Evolutionary conservation across 92 coral and sea anemone species (phyloP), one percentile per base, ranked within the genome.

Genomic region (Scolanthus callimorphus): DNA sequence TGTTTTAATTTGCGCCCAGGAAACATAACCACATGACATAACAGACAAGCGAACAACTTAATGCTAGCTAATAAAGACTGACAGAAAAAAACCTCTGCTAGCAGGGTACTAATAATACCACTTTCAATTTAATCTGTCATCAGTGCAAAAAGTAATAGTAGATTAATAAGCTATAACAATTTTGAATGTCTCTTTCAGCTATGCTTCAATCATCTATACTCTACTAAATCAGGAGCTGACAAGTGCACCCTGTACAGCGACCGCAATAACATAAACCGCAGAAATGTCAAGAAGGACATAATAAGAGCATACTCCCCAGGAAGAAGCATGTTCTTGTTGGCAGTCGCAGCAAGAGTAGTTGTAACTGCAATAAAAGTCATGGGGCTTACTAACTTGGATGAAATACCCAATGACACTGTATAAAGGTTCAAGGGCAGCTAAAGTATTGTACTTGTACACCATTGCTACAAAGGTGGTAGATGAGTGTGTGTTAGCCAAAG

Each of bases 131-230:
- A 15, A 15, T 41, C 20, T 15, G 20, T 41, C 48, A 17, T 2
- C 20, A 15, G 2, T 15, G n/a, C 20, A 41, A 41, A 41, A 2
- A 20, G n/a, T 17, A 17, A 15, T 17, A 20, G 1, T 41, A 15
- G 20, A 15, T 15, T n/a, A 31, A 15, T 50, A 24, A 15, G 11
- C 25, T 50, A 15, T 55, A 10, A 55, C 23, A 31, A n/a, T 37
- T 55, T 55, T 17, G 17, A 6, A 2, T 34, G 20, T 60, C 26
- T 4, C 17, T 22, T 61, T 46, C 25, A 61, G 68, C 55, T 61
- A 28, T 61, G 68, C 31, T 62, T 28, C 22, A 62, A 49, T 8
- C 23, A 62, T 20, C 69, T 20, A 10, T 62, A 62, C 39, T 62
- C 69, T 1, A 27, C 69, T 28, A 2, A n/a, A 27, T 62, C 55